phyloP scores from a whole-genome alignment of 2,797 vertebrate genomes.

The Sebastes taczanowskii region DNA sequence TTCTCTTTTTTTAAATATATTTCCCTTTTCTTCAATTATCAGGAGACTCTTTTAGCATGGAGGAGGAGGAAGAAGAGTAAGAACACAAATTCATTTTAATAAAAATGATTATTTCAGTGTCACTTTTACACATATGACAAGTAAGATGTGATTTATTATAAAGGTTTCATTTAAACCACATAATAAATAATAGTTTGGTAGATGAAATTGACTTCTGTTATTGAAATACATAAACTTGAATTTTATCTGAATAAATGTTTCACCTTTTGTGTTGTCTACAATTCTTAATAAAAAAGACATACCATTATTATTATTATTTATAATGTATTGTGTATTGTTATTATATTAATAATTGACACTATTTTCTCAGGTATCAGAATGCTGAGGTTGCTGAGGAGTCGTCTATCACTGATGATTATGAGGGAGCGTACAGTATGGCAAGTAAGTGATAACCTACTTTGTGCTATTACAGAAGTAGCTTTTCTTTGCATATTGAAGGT shows the following conservation, averaged over 20 bases:
- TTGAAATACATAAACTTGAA: background rate
- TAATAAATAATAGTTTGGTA: background rate
- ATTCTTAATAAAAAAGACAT: too few species aligned
- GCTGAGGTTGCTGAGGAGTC: rapidly evolving
- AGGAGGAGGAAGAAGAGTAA: constrained; percentile 5
- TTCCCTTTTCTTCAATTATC: background rate
- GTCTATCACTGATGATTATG: rapidly evolving
- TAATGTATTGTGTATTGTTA: background rate
- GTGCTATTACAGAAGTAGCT: background rate
- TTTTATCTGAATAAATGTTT: background rate
- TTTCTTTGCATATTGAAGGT: background rate
- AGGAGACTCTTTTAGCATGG: background rate
- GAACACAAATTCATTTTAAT: background rate
- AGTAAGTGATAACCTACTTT: background rate
- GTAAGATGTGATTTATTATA: background rate
- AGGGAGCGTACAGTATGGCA: background rate
- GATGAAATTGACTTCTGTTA: background rate
- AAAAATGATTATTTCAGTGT: background rate
- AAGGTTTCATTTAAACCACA: background rate
- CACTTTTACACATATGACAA: background rate
- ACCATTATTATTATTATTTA: background rate
- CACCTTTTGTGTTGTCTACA: too few species aligned
- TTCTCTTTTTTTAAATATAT: background rate
- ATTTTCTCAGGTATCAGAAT: constrained; percentile 3
- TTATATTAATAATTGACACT: background rate